Evolutionary conservation across 1,140 invertebrate species (phyloP).

Genomic region (Anoplophora glabripennis): DNA sequence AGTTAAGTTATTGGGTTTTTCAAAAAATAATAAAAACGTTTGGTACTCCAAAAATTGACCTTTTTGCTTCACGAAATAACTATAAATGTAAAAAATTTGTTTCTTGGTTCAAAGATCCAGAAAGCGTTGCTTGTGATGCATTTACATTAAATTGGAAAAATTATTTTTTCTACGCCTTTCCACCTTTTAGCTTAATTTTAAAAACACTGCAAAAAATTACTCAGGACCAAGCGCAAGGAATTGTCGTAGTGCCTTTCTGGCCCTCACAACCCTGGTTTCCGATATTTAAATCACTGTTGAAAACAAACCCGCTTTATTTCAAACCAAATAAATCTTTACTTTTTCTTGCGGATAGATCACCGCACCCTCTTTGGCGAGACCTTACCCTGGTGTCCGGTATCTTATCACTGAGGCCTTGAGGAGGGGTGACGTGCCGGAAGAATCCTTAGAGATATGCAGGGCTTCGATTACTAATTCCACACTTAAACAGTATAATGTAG

Average conservation of each 20-base stretch:
- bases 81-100: slow-evolving; percentile 19
- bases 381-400: slow-evolving; percentile 1
- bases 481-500: not conserved
- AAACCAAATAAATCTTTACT: too few relatives aligned
- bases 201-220: slow-evolving; percentile 33
- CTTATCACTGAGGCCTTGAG: not conserved
- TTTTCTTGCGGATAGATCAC: too few relatives aligned
- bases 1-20: not conserved
- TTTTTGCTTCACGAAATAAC: slow-evolving; percentile 17
- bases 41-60: slow-evolving; percentile 9
- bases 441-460: not conserved
- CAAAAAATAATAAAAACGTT: not conserved
- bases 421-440: not conserved
- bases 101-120: slow-evolving; percentile 17
- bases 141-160: slow-evolving; percentile 34
- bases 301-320: too few relatives aligned
- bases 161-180: slow-evolving; percentile 35
- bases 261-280: slow-evolving; percentile 39
- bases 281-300: slow-evolving; percentile 25
- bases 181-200: slow-evolving; percentile 30
- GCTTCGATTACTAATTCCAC: not conserved
- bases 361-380: not conserved
- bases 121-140: slow-evolving; percentile 28
- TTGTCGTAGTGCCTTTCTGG: slow-evolving; percentile 39
- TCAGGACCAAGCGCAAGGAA: slow-evolving; percentile 30